Conservation (phyloP, 2,797 vertebrate species). For the Eupleurogrammus muticus region DNA sequence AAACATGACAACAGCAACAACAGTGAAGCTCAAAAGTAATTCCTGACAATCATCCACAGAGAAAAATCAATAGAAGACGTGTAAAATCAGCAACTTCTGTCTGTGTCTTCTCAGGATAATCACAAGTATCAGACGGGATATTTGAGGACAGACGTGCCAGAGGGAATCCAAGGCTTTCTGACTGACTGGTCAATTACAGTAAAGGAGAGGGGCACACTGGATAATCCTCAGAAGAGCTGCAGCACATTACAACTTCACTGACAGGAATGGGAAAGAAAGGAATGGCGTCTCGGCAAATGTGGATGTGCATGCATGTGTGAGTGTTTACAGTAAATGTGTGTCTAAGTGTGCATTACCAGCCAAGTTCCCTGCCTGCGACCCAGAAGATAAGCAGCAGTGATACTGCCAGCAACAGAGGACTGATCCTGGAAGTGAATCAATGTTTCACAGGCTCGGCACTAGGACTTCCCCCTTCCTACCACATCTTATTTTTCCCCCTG, state of each 20-base stretch:
- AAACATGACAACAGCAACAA: not conserved
- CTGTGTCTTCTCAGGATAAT: conserved; percentile 11
- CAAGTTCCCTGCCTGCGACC: conserved; percentile 69
- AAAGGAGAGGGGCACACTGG: conserved; percentile 21
- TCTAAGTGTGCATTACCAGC: conserved; percentile 32
- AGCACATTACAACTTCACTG: conserved; percentile 41
- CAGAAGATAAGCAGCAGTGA: conserved; percentile 72
- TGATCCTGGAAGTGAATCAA: conserved; percentile 62
- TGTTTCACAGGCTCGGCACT: conserved; percentile 64
- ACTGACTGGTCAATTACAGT: conserved; percentile 40
- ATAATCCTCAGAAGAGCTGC: conserved; percentile 41
- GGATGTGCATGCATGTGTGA: conserved; percentile 19
- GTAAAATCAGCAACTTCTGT: not conserved
- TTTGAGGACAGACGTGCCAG: conserved; percentile 14
- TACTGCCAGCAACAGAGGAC: conserved; percentile 62
- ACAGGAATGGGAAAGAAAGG: conserved; percentile 12
- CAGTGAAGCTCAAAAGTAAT: not conserved
- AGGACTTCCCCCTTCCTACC: conserved; percentile 22
- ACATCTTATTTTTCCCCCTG: conserved; percentile 19
- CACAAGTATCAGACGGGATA: conserved; percentile 24
- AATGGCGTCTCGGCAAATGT: not conserved
- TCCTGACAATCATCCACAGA: not conserved
- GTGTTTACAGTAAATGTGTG: conserved; percentile 28
- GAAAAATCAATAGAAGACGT: not conserved
- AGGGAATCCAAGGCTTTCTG: conserved; percentile 23